Evolutionary conservation across 2,888 invertebrate species (phyloP), one percentile per base, ranked within the genome.

Genomic region (Watsonalla binaria): DNA sequence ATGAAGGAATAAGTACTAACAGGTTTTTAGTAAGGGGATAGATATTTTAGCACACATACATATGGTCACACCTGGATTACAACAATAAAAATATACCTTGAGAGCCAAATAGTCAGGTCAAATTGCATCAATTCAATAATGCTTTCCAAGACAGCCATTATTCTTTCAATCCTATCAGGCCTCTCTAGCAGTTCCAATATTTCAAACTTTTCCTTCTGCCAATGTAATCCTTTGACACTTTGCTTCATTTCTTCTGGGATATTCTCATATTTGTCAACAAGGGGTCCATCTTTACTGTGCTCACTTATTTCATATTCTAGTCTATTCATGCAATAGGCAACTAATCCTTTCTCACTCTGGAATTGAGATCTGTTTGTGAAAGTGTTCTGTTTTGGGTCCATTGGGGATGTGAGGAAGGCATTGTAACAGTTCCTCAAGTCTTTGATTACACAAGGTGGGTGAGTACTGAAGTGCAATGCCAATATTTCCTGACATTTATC

Each of bases 91-190:
- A 42, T 15, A 59, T 84, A 92, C 84, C 92, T 91, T 55, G 87
- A 75, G 65, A 91, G 83, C 92, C 92, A 93, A 68, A 92, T 88
- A 4, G 88, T 85, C 52, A 92, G 82, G 77, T 93, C 92, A 73
- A 81, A 84, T 70, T 92, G 92, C 53, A 93, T 66, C 42, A 93
- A 72, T 71, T 92, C 90, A 54, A 92, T 78, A 1, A 92, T 57
- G 62, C 90, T 83, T 57, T 92, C 84, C 15, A 93, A 65, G 6
- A 90, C 88, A 45, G 86, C 76, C 76, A 91, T 90, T 0, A 93
- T 59, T 35, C 93, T 82, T 8, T 91, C 82, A 56, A 93, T 82
- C 52, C 92, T 88, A 5, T 88, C 84, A 8, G 62, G 63, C 54
- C 86, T 79, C 0, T 76, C 65, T 6, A 87, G 68, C 34, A 82